Percentiles rank a stretch among this genome's conserved stretches.
Evolutionary conservation across 2,888 invertebrate genomes (phyloP).

Genomic region (Mimas tiliae): DNA sequence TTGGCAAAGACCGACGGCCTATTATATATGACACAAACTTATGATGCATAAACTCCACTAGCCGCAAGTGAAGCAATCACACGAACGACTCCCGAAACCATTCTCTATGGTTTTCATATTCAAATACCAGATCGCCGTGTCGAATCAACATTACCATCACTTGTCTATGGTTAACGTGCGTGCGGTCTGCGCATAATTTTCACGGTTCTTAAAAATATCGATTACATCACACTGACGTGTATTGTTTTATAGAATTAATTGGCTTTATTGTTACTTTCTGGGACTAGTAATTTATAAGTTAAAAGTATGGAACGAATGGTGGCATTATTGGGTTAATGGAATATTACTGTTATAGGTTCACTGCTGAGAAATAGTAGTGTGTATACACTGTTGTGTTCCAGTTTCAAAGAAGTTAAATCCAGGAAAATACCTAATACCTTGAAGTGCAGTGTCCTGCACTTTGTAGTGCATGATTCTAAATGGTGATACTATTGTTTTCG

Average conservation of each 20-base stretch:
- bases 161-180: conserved; percentile 50
- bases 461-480: no score
- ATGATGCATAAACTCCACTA: background rate
- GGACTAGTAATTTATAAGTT: conserved; percentile 13
- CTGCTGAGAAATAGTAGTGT: no score
- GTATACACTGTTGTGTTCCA: no score
- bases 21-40: background rate
- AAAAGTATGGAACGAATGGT: conserved; percentile 20
- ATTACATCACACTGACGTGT: conserved; percentile 48
- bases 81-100: conserved; percentile 16
- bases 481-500: no score
- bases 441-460: no score
- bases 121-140: conserved; percentile 50
- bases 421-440: no score
- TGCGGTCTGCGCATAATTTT: conserved; percentile 66
- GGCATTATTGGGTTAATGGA: background rate
- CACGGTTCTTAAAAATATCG: conserved; percentile 56
- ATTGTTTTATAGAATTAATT: conserved; percentile 59
- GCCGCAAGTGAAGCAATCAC: background rate
- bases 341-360: no score
- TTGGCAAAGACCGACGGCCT: no score
- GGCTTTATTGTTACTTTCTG: conserved; percentile 32
- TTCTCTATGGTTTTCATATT: conserved; percentile 33
- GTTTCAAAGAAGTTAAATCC: no score
- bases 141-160: conserved; percentile 67